These are phyloP conservation scores for Aporophyla nigra DNA, from an alignment of 2,888 invertebrate species.

Conservation along the genomic window DNA sequence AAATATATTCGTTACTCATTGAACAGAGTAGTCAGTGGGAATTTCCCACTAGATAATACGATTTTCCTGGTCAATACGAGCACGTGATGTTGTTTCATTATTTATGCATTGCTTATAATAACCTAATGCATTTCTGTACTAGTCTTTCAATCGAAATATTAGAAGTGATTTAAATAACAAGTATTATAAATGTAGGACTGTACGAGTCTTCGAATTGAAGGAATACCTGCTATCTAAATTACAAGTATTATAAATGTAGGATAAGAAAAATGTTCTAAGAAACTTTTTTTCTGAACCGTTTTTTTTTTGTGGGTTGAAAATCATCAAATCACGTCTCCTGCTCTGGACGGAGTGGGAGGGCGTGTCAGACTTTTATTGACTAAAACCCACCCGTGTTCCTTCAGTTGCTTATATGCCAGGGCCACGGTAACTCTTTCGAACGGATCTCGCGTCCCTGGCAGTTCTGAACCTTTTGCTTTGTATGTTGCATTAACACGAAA, in stretches of 20 bases:
- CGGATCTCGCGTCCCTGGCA: too few relatives aligned
- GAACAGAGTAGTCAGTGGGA: slow-evolving; percentile 29
- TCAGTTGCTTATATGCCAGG: too few relatives aligned
- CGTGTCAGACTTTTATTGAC: too few relatives aligned
- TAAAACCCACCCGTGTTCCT: too few relatives aligned
- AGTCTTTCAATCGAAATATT: background rate
- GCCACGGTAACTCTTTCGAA: too few relatives aligned
- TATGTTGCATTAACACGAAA: background rate
- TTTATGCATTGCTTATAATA: slow-evolving; percentile 8
- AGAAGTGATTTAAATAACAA: background rate
- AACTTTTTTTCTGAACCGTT: background rate
- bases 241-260: background rate
- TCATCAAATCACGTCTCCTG: too few relatives aligned
- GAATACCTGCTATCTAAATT: background rate
- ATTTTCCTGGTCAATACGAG: slow-evolving; percentile 5
- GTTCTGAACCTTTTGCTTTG: background rate
- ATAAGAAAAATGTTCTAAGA: background rate
- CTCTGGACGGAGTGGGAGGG: too few relatives aligned
- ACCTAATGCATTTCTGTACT: background rate
- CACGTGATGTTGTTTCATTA: slow-evolving; percentile 5
- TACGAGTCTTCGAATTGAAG: background rate
- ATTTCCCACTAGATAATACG: slow-evolving; percentile 10
- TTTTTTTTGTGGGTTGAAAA: too few relatives aligned
- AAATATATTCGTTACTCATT: slow-evolving; percentile 18
- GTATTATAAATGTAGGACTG: background rate